phyloP scores from a whole-genome alignment of 2,888 invertebrate species.

The Strigamia crassipes region DNA sequence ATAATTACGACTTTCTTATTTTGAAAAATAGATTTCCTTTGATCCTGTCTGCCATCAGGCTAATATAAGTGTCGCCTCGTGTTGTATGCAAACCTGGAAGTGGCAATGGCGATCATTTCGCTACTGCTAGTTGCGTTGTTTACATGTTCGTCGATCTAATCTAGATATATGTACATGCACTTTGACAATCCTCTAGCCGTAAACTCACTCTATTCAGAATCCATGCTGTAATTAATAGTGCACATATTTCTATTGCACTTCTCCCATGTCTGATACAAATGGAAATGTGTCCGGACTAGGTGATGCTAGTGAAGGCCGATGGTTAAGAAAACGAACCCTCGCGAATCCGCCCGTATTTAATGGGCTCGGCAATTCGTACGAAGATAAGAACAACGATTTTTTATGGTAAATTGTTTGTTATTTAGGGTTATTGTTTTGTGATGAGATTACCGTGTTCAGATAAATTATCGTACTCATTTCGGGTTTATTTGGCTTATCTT shows the following conservation, averaged over 20 bases:
- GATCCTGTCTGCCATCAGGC: neutral
- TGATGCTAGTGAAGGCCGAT: constrained; percentile 8
- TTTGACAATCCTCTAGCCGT: neutral
- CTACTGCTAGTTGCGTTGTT: neutral
- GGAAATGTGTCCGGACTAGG: neutral
- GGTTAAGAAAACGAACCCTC: constrained; percentile 52
- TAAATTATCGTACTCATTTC: neutral
- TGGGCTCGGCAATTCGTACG: constrained; percentile 56
- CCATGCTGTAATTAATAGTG: neutral
- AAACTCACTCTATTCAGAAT: neutral
- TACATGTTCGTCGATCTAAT: neutral
- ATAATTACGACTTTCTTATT: neutral
- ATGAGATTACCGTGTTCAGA: neutral
- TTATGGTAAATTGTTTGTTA: constrained; percentile 55
- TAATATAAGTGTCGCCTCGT: neutral
- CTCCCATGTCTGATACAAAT: constrained; percentile 25
- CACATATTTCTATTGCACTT: neutral
- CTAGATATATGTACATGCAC: neutral
- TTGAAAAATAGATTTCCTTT: neutral
- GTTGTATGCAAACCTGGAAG: neutral
- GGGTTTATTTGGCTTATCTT: neutral
- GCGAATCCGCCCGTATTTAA: constrained; percentile 57
- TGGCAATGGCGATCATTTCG: neutral
- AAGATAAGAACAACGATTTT: constrained; percentile 58
- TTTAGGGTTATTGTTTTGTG: neutral